These are phyloP conservation scores for Apoda limacodes DNA, from an alignment of 2,888 invertebrate species.

Conservation along the genomic window DNA sequence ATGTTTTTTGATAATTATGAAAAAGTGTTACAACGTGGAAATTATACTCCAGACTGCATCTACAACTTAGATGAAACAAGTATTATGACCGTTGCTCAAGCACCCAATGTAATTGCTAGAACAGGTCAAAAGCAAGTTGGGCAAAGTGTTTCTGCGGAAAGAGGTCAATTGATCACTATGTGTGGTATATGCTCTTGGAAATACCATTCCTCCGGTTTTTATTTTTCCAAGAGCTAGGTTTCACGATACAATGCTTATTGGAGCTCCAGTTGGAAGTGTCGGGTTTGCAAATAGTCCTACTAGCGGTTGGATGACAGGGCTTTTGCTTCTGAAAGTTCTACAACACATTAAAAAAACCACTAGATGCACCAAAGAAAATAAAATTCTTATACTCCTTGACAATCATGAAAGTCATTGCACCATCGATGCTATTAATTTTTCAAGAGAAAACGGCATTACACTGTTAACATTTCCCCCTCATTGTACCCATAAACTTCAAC, in stretches of 20 bases:
- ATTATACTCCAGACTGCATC: slow-evolving; percentile 11
- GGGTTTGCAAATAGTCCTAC: slow-evolving; percentile 23
- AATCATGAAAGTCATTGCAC: slow-evolving; percentile 17
- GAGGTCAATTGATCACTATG: slow-evolving; percentile 22
- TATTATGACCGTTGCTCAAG: slow-evolving; percentile 21
- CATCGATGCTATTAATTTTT: slow-evolving; percentile 13
- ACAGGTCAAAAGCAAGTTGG: slow-evolving; percentile 15
- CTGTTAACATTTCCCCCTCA: slow-evolving; percentile 16
- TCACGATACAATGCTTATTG: slow-evolving; percentile 19
- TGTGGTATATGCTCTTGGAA: slow-evolving; percentile 22
- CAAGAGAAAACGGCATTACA: too few species aligned
- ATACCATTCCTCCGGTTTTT: slow-evolving; percentile 24
- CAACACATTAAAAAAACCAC: slow-evolving; percentile 12
- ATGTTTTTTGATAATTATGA: slow-evolving; percentile 10
- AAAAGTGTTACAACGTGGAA: slow-evolving; percentile 5
- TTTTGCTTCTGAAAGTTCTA: slow-evolving; percentile 25
- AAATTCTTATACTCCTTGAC: slow-evolving; percentile 13
- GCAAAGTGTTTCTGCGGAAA: slow-evolving; percentile 19
- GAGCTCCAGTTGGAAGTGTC: slow-evolving; percentile 19
- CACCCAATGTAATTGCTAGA: slow-evolving; percentile 19
- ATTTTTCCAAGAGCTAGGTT: slow-evolving; percentile 16
- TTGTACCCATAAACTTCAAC: slow-evolving; percentile 15
- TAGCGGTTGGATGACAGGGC: slow-evolving; percentile 26
- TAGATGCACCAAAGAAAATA: slow-evolving; percentile 19
- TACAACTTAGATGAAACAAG: slow-evolving; percentile 25